Evolutionary conservation across 2,797 vertebrate genomes (phyloP).

Genomic region (Sarcophilus harrisii): DNA sequence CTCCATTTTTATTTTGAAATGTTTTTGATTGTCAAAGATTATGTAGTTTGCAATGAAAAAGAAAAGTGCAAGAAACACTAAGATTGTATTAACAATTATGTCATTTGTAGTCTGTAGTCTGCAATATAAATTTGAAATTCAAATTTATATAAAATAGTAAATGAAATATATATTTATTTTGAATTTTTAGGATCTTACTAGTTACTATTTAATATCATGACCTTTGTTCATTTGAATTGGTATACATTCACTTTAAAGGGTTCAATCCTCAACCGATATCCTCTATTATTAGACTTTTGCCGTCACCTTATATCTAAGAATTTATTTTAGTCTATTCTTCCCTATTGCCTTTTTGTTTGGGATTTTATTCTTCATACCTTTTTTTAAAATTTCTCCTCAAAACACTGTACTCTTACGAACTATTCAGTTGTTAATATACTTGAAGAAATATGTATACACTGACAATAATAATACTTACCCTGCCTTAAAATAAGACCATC

Average conservation of each 20-base stretch:
- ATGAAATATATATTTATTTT: background rate
- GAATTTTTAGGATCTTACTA: background rate
- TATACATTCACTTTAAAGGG: background rate
- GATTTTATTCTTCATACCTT: background rate
- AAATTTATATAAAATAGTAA: conserved; percentile 3
- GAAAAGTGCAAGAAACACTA: conserved; percentile 25
- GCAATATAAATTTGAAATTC: background rate
- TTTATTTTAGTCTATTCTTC: conserved; percentile 5
- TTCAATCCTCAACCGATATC: background rate
- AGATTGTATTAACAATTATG: conserved; percentile 38
- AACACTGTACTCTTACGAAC: background rate
- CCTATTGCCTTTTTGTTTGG: background rate
- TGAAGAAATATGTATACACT: background rate
- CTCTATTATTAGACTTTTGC: background rate
- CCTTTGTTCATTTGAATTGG: background rate
- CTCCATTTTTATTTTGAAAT: background rate
- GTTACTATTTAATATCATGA: background rate
- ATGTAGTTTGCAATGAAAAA: background rate
- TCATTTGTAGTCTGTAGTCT: conserved; percentile 33
- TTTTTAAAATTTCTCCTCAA: background rate
- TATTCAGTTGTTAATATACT: conserved; percentile 3
- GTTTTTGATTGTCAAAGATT: background rate
- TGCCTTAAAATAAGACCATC: conserved; percentile 28
- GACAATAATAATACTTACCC: background rate
- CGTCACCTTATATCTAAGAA: background rate